phyloP scores from a whole-genome alignment of 2,797 vertebrate genomes.

The Spinibarbus caldwelli region DNA sequence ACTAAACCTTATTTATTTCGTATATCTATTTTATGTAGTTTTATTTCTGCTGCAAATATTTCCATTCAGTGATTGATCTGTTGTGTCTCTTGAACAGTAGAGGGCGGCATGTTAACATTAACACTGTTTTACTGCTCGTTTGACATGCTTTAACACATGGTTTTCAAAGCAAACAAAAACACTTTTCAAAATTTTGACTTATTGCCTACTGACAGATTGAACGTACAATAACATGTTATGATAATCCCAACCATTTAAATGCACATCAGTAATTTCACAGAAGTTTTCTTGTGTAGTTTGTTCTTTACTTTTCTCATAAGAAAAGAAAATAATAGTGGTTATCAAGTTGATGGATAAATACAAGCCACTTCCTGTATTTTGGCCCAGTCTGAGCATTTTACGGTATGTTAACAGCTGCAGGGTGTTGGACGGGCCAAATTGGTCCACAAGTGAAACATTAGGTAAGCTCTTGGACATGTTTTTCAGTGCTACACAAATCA shows the following conservation, averaged over 20 bases:
- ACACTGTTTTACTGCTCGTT: neutral
- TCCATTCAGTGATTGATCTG: neutral
- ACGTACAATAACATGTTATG: neutral
- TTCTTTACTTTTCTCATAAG: neutral
- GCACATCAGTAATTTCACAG: conserved; percentile 10
- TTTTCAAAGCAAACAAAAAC: conserved; percentile 11
- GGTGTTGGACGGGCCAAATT: conserved; percentile 17
- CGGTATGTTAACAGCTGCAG: conserved; percentile 38
- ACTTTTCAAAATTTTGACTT: neutral
- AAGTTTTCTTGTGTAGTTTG: neutral
- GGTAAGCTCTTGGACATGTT: conserved; percentile 15
- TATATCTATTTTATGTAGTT: neutral
- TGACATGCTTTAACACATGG: neutral
- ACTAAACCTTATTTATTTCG: neutral
- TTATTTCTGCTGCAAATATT: neutral
- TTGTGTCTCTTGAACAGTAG: conserved; percentile 43
- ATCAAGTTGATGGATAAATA: conserved; percentile 7
- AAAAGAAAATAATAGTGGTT: neutral
- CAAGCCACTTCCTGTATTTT: conserved; percentile 15
- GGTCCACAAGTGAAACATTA: conserved; percentile 31
- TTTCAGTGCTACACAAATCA: neutral
- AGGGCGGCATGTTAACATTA: conserved; percentile 47
- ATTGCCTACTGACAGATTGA: conserved; percentile 19
- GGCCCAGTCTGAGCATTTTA: conserved; percentile 11
- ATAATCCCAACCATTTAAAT: conserved; percentile 3